Conservation (phyloP, 2,888 invertebrate genomes). For the Leptura quadrifasciata region DNA sequence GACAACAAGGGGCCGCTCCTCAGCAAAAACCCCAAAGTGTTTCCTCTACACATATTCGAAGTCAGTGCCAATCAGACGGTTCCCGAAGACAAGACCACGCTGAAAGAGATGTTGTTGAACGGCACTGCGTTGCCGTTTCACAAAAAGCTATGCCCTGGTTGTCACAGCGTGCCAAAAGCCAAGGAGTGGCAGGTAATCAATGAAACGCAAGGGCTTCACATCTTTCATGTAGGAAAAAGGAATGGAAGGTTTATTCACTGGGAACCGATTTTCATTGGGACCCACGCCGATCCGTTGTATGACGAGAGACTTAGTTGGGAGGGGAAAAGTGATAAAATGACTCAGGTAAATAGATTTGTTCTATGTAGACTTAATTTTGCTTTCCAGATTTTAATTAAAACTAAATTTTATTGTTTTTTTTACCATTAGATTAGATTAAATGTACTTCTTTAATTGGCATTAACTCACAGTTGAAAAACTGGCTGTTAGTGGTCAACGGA, state of each 20-base stretch:
- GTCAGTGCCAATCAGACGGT: conserved; percentile 82
- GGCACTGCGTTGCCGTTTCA: conserved; percentile 93
- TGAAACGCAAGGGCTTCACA: conserved; percentile 83
- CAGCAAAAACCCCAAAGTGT: conserved; percentile 80
- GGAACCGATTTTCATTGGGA: conserved; percentile 96
- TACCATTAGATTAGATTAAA: too few species aligned
- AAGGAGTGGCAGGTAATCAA: conserved; percentile 88
- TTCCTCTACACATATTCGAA: conserved; percentile 92
- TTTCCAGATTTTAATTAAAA: too few species aligned
- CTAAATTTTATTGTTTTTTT: too few species aligned
- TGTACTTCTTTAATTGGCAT: too few species aligned
- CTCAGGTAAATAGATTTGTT: conserved; percentile 82
- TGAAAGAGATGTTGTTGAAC: conserved; percentile 81
- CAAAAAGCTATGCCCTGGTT: conserved; percentile 90
- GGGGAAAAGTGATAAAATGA: conserved; percentile 96
- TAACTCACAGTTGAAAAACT: too few species aligned
- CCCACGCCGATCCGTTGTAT: conserved; percentile 90
- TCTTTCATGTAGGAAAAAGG: conserved; percentile 90
- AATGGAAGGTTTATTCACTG: conserved; percentile 87
- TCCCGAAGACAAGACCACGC: conserved; percentile 84
- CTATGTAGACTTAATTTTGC: too few species aligned
- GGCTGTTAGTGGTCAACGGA: too few species aligned
- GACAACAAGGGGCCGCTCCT: conserved; percentile 80
- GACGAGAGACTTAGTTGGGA: conserved; percentile 96
- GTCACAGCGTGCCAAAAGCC: conserved; percentile 91